phyloP scores from a whole-genome alignment of 2,888 invertebrate genomes.

The Pseudococcus jackbeardsleyi region DNA sequence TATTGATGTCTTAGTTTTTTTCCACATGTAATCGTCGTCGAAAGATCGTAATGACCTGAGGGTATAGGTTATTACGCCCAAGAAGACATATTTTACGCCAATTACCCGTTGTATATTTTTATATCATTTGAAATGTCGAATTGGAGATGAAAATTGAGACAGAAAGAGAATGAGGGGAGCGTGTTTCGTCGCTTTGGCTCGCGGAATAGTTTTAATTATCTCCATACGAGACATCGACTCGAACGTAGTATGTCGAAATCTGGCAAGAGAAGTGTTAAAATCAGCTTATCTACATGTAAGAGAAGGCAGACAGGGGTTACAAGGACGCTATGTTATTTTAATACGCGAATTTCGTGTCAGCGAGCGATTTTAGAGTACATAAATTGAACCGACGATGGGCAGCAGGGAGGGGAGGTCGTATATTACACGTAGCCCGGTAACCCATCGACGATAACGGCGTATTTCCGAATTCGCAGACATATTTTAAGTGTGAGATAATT shows the following conservation, averaged over 20 bases:
- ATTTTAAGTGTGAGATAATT: slow-evolving; percentile 13
- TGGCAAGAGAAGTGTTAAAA: not conserved
- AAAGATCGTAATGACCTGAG: not conserved
- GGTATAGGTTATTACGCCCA: not conserved
- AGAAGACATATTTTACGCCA: not conserved
- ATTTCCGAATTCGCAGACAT: slow-evolving; percentile 22
- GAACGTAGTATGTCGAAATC: not conserved
- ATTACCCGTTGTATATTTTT: not conserved
- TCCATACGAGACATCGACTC: not conserved
- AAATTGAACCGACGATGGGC: not conserved
- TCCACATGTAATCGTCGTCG: not conserved
- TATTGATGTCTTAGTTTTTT: not conserved
- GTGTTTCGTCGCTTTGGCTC: not conserved
- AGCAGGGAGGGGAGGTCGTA: not conserved
- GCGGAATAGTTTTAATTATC: not conserved
- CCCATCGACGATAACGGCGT: slow-evolving; percentile 22
- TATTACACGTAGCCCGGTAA: not conserved
- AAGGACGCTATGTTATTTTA: slow-evolving; percentile 1
- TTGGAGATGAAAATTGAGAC: too few relatives aligned
- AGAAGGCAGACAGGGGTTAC: not conserved
- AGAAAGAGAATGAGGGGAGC: not conserved
- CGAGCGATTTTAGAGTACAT: not conserved
- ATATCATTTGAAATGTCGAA: not conserved
- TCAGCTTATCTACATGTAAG: not conserved
- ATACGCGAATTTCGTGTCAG: slow-evolving; percentile 15